These are phyloP conservation scores for Meloidogyne exigua DNA, from an alignment of 1,140 invertebrate genomes.

Conservation along the genomic window DNA sequence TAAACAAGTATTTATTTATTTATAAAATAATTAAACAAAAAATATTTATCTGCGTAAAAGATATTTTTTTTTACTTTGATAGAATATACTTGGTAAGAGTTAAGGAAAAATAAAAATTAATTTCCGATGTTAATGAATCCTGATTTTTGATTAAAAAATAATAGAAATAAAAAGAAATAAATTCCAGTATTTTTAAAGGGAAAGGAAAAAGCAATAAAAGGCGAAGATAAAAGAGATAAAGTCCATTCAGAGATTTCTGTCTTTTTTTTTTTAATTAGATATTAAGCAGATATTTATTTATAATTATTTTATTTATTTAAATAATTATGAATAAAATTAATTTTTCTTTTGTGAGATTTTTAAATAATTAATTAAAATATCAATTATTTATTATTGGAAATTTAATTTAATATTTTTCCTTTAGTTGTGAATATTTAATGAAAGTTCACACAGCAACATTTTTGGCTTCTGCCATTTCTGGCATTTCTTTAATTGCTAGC, in stretches of 20 bases:
- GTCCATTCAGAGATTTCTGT: background rate
- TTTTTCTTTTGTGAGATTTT: too few relatives aligned
- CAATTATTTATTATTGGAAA: too few relatives aligned
- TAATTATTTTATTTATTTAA: too few relatives aligned
- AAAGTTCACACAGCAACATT: slow-evolving; percentile 63
- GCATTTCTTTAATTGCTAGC: slow-evolving; percentile 52
- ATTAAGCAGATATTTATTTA: slow-evolving; percentile 48
- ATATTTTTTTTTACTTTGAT: too few relatives aligned
- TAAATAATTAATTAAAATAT: too few relatives aligned
- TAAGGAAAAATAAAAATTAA: background rate
- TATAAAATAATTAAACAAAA: too few relatives aligned
- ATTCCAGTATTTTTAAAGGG: background rate
- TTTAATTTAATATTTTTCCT: too few relatives aligned
- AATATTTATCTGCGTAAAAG: background rate
- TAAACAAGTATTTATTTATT: background rate
- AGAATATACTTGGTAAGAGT: background rate
- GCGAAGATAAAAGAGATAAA: background rate
- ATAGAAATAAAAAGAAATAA: background rate
- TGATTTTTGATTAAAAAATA: background rate
- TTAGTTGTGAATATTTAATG: slow-evolving; percentile 33
- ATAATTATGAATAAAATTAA: too few relatives aligned
- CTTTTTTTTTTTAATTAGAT: background rate
- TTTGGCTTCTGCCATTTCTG: slow-evolving; percentile 59
- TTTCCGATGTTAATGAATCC: background rate
- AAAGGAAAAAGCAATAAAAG: background rate